These are phyloP conservation scores for Protophormia terraenovae DNA, from an alignment of 2,888 invertebrate species.

Conservation along the genomic window DNA sequence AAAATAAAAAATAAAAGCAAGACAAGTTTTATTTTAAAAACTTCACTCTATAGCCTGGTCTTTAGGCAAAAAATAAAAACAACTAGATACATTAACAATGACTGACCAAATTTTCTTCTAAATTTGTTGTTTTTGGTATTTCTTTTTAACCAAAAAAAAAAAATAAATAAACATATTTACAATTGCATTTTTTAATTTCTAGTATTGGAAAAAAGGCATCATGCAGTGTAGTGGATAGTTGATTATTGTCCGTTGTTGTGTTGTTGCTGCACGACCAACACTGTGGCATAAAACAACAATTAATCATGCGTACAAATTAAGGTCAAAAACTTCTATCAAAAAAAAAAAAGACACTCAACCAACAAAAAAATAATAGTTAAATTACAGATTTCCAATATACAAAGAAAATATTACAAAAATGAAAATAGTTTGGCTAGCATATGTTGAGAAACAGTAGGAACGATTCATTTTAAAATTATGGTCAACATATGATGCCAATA, in stretches of 20 bases:
- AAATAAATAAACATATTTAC: neutral
- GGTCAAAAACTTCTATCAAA: conserved; percentile 42
- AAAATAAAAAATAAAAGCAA: neutral
- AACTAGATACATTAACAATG: conserved; percentile 11
- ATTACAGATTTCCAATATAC: conserved; percentile 25
- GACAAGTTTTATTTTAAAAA: neutral
- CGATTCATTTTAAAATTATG: conserved; percentile 17
- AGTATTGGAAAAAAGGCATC: conserved; percentile 21
- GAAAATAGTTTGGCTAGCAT: conserved; percentile 45
- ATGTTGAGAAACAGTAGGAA: conserved; percentile 14
- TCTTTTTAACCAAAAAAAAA: neutral
- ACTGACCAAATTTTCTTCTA: conserved; percentile 36
- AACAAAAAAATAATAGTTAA: conserved; percentile 11
- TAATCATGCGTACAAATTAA: conserved; percentile 70
- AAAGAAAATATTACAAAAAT: conserved; percentile 15
- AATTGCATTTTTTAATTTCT: conserved; percentile 56
- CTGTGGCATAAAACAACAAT: conserved; percentile 57
- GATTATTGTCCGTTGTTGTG: neutral
- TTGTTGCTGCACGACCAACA: too few species aligned
- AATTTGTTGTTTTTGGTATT: neutral
- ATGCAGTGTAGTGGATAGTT: conserved; percentile 20
- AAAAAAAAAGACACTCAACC: neutral
- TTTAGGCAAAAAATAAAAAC: neutral
- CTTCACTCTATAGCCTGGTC: neutral
- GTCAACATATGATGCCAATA: conserved; percentile 16